phyloP scores from a whole-genome alignment of 2,888 invertebrate species.

The Drosophila stalkeri region DNA sequence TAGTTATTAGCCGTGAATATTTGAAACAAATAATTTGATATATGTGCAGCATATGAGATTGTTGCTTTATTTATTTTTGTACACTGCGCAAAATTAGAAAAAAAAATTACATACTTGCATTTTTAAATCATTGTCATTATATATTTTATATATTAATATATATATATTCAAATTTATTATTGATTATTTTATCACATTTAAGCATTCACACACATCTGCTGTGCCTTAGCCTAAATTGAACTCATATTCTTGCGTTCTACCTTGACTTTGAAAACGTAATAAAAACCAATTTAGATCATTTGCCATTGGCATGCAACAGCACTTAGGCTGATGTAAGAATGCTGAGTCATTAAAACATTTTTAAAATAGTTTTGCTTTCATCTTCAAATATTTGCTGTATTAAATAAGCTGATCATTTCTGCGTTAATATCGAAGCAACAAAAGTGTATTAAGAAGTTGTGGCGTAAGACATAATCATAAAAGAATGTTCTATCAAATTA shows the following conservation, averaged over 20 bases:
- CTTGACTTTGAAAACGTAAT: conserved; percentile 1
- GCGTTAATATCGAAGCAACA: not conserved
- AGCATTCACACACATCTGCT: not conserved
- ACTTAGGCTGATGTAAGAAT: conserved; percentile 9
- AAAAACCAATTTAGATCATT: not conserved
- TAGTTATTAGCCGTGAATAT: not conserved
- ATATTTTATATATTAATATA: not conserved
- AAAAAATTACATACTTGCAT: not conserved
- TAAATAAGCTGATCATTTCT: not conserved
- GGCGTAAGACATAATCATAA: not conserved
- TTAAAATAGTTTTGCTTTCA: conserved; percentile 14
- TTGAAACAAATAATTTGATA: not conserved
- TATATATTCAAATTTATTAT: not conserved
- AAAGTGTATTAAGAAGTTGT: not conserved
- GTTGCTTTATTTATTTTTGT: not conserved
- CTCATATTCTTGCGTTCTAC: not conserved
- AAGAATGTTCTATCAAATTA: not conserved
- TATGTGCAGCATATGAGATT: not conserved
- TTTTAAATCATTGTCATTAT: not conserved
- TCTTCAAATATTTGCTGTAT: not conserved
- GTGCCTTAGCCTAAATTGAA: not conserved
- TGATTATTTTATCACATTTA: not conserved
- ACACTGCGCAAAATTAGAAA: not conserved
- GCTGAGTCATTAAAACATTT: conserved; percentile 15
- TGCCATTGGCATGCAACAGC: conserved; percentile 8